Base-by-base conservation (phyloP, 2,113 vertebrate species). In the Epinephelus fuscoguttatus region DNA sequence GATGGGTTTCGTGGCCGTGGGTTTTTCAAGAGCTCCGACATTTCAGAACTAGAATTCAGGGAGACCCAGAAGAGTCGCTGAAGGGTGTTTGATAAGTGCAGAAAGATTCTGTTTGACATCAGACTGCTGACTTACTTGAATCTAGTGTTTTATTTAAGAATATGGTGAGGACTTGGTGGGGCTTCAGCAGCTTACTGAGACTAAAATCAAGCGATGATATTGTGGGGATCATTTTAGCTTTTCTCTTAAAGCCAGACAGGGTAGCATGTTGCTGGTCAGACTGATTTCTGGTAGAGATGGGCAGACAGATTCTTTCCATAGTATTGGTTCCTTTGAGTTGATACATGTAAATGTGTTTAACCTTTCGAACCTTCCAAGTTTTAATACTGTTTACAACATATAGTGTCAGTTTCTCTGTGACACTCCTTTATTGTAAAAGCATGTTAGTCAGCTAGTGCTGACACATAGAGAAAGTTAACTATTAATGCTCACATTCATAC, bases 1-100 rank as follows among this genome's bases (percentile, higher is more conserved):
- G 63, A 55, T 49, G 40, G 27, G 6, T 49, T 49, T 45, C 60
- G 53, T 53, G 42, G 30, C 62, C 57, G 64, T 25, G 64, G 70
- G 52, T 21, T 66, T 70, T 71, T 69, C 33, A 27, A 73, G 76
- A 45, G 76, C 49, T 56, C 37, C 49, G 15, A 45, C 61, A 33
- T 37, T 68, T 56, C 6, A 37, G 45, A 62, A 25, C 12, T 14
- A 18, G 9, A 5, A 37, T 37, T 37, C 23, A 30, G 49, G 49
- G 66, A 49, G 57, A 69, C 18, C 79, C 55, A 53, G 55, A 60
- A 50, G 63, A 73, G 70, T 21, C 6, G 2, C 61, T n/a, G 64
- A 62, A 19, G 59, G 59, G 49, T 49, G 73, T 50, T 19, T 23
- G 12, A 47, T 50, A 7, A 82, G 62, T 19, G 63, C 18, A 47